Percentiles rank a stretch among this genome's conserved stretches.
Evolutionary conservation across 2,113 vertebrate species (phyloP).

Genomic region (Poeciliopsis occidentalis): DNA sequence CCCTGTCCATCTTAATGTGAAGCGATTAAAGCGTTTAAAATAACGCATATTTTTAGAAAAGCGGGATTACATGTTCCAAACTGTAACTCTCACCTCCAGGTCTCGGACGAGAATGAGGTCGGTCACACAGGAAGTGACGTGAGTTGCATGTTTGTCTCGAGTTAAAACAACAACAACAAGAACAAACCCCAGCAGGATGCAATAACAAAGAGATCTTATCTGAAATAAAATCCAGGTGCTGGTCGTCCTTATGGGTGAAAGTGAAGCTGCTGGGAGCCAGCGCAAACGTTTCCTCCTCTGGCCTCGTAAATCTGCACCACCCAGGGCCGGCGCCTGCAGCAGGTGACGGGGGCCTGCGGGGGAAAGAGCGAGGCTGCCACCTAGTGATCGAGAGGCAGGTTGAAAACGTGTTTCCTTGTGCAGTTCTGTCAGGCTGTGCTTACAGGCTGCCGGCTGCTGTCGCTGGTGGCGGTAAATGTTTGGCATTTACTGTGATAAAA

Average conservation of each 20-base stretch:
- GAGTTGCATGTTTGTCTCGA: neutral
- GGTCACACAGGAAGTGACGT: neutral
- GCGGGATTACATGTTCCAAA: neutral
- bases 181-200: neutral
- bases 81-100: too few relatives aligned
- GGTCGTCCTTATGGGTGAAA: neutral
- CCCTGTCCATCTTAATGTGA: constrained; percentile 46
- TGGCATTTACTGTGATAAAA: neutral
- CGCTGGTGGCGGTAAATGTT: too few relatives aligned
- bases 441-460: neutral
- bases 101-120: too few relatives aligned
- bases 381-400: constrained; percentile 35
- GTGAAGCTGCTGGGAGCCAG: constrained; percentile 2
- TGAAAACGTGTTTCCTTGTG: neutral
- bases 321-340: constrained; percentile 38
- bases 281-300: neutral
- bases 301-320: neutral
- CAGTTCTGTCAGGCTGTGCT: neutral
- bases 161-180: too few relatives aligned
- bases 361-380: constrained; percentile 59
- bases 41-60: constrained; percentile 8
- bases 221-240: neutral
- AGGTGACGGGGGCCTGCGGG: constrained; percentile 33
- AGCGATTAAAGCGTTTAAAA: constrained; percentile 37
- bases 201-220: neutral